Evolutionary conservation across 1,140 invertebrate species (phyloP).

Genomic region (Drosophila elegans): DNA sequence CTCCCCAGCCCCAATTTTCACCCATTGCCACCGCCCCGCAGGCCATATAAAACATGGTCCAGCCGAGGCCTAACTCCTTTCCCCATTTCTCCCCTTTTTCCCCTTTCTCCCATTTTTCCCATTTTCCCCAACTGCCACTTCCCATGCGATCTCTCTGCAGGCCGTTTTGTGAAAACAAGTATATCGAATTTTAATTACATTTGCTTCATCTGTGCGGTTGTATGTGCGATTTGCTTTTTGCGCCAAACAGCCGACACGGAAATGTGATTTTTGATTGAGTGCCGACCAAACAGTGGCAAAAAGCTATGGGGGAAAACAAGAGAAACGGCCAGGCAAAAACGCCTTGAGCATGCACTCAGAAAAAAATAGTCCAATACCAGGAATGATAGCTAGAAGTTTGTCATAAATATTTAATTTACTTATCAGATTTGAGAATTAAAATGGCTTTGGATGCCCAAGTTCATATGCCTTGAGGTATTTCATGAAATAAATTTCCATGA

Average conservation of each 20-base stretch:
- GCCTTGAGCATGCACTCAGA: constrained; percentile 13
- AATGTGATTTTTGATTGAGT: constrained; percentile 82
- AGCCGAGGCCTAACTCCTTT: constrained; percentile 31
- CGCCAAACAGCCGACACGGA: constrained; percentile 61
- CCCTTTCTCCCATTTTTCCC: constrained; percentile 1
- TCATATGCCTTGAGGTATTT: too few species aligned
- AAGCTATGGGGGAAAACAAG: background rate
- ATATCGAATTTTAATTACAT: constrained; percentile 84
- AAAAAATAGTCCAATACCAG: background rate
- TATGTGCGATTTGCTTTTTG: constrained; percentile 54
- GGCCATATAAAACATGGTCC: constrained; percentile 22
- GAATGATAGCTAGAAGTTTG: too few species aligned
- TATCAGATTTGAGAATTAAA: too few species aligned
- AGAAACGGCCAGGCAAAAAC: background rate
- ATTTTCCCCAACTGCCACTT: background rate
- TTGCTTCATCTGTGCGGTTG: constrained; percentile 64
- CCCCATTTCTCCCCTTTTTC: background rate
- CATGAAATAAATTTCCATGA: too few species aligned
- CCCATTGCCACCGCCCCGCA: constrained; percentile 5
- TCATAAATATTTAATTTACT: too few species aligned
- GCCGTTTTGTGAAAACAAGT: constrained; percentile 78
- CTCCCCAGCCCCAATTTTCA: constrained; percentile 16
- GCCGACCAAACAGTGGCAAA: constrained; percentile 39
- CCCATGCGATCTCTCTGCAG: constrained; percentile 47
- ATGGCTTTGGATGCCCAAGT: too few species aligned